Base-by-base conservation (phyloP, 2,888 invertebrate species). In the Hydroisotoma schaefferi region DNA sequence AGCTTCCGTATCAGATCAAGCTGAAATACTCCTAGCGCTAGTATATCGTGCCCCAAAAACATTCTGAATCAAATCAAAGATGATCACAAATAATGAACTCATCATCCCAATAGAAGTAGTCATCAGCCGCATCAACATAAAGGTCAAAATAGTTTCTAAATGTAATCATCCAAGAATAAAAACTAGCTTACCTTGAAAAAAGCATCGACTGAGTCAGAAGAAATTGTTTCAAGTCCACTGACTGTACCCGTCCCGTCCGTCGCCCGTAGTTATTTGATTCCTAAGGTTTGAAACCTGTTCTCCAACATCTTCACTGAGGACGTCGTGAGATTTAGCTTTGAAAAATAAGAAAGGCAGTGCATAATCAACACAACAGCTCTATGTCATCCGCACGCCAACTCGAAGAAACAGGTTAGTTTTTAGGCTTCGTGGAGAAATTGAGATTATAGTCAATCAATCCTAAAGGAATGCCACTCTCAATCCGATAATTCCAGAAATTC, bases 311-410 rank as follows among this genome's bases (percentile, higher is more conserved):
- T n/a, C n/a, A n/a, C n/a, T n/a, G n/a, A n/a, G n/a, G n/a, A n/a
- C n/a, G n/a, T n/a, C n/a, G n/a, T n/a, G n/a, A n/a, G n/a, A n/a
- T n/a, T n/a, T n/a, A n/a, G n/a, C n/a, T n/a, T n/a, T n/a, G n/a
- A n/a, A n/a, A n/a, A n/a, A n/a, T 40, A 40, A 5, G 8, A 40
- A 40, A 40, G 15, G 40, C 40, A 40, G 20, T 40, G 40, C 15
- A 40, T 40, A 40, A 5, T 40, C 20, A 18, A 40, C 20, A 40
- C 40, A 40, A n/a, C 8, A 10, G 40, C 20, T 40, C 20, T 18
- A 40, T 40, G 40, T 40, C 40, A 40, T 40, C 40, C n/a, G 40
- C 40, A 40, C 40, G 40, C 40, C 40, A 40, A 18, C n/a, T 15
- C 5, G 20, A 15, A 40, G n/a, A 40, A 40, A 40, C 40, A 40